Base-by-base conservation (phyloP, 1,140 invertebrate species). In the Rhopalosiphum padi region DNA sequence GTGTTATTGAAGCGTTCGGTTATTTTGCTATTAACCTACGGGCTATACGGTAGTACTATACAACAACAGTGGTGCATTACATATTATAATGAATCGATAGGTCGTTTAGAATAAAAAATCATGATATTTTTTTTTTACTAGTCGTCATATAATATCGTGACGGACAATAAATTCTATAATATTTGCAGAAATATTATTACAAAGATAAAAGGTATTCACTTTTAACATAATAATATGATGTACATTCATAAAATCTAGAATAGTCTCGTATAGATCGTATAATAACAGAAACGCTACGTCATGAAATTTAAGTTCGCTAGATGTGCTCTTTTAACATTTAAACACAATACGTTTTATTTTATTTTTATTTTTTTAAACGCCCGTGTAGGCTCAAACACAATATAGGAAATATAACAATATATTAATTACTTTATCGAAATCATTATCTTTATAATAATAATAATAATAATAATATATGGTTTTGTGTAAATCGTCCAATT, bases 101-200 rank as follows among this genome's bases (percentile, higher is more conserved):
- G n/a, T n/a, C 25, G 11, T 30, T 68, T 68, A 30, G 11, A 68
- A 68, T 68, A 77, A 35, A 15, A 77, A 77, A 77, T 30, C 60
- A 77, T n/a, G 30, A 77, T n/a, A 77, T 77, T 77, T n/a, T n/a
- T n/a, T n/a, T 15, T 68, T 77, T n/a, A n/a, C 60, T n/a, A 77
- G 60, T 77, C 60, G 30, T 18, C 30, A n/a, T n/a, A 77, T 77
- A 77, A 77, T 77, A 77, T 77, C n/a, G 30, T 77, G 60, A 77
- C 60, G 15, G 60, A 35, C 60, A 77, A 77, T 77, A 77, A n/a
- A 77, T 77, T 18, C 3, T 77, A n/a, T n/a, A 77, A 35, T 77
- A 77, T n/a, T 51, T 77, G 60, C 60, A 77, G 60, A 77, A 77
- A 77, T 77, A 77, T 15, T 77, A n/a, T 77, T 77, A 77, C 60